These are phyloP conservation scores for Caenorhabditis sp. DNA, from an alignment of 2,888 invertebrate genomes.

Conservation along the genomic window DNA sequence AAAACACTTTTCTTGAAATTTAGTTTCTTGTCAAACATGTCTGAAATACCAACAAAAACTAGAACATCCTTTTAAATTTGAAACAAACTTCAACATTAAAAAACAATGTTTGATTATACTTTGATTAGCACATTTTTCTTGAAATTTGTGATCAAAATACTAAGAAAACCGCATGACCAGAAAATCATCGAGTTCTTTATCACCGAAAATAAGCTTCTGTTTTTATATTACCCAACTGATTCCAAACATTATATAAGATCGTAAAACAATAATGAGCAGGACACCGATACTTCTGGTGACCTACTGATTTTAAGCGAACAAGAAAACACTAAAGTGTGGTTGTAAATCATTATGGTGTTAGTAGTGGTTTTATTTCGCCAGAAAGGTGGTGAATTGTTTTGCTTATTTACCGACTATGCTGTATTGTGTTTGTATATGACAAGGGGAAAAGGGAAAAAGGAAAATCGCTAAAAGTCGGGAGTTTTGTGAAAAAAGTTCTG, in stretches of 20 bases:
- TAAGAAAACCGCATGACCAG: too few species aligned
- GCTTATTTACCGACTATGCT: background rate
- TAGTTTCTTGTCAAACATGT: too few species aligned
- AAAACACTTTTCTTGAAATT: too few species aligned
- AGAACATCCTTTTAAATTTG: too few species aligned
- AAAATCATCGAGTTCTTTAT: too few species aligned
- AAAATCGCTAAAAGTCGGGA: background rate
- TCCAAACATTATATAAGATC: slow-evolving; percentile 12
- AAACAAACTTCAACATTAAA: too few species aligned
- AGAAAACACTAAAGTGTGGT: background rate
- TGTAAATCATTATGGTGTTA: background rate
- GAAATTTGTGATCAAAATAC: too few species aligned
- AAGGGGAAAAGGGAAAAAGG: background rate
- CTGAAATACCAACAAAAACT: too few species aligned
- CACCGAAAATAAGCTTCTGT: slow-evolving; percentile 10
- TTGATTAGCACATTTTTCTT: too few species aligned
- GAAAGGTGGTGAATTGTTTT: background rate
- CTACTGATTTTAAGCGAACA: background rate
- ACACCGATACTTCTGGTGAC: slow-evolving; percentile 15
- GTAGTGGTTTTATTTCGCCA: background rate
- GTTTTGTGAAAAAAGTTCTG: too few species aligned
- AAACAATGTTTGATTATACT: too few species aligned
- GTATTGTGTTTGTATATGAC: too few species aligned
- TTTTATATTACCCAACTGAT: background rate
- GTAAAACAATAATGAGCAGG: slow-evolving; percentile 6